These are phyloP conservation scores for Ptilonorhynchus violaceus DNA, from an alignment of 2,113 vertebrate genomes.

Conservation along the genomic window DNA sequence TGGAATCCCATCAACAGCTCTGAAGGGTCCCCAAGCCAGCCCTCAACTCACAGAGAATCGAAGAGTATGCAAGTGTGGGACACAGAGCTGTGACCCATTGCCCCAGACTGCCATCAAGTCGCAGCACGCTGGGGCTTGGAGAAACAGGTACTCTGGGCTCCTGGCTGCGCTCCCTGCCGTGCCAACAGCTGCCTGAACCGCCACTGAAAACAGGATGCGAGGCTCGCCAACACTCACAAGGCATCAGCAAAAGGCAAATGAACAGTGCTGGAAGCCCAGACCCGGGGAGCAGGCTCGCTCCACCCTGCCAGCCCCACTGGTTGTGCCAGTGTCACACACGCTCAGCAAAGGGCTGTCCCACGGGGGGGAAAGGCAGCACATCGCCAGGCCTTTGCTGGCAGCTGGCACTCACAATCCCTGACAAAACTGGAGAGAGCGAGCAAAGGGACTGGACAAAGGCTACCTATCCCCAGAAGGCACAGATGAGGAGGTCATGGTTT, in stretches of 20 bases:
- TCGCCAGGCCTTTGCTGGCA: background rate
- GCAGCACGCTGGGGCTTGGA: rapidly evolving
- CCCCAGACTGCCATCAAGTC: background rate
- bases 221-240: background rate
- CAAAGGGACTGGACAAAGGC: background rate
- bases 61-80: background rate
- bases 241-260: background rate
- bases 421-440: background rate
- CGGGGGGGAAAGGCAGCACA: rapidly evolving
- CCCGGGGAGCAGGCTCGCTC: background rate
- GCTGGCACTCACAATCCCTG: background rate
- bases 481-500: background rate
- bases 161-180: background rate
- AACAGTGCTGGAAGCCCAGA: background rate
- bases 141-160: background rate
- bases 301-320: background rate
- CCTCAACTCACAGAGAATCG: background rate
- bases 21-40: background rate
- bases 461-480: background rate
- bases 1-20: background rate
- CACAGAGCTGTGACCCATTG: background rate
- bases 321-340: rapidly evolving
- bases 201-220: background rate
- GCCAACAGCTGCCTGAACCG: background rate
- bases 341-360: background rate